Evolutionary conservation across 2,113 vertebrate genomes (phyloP).

Genomic region (Stegostoma tigrinum): DNA sequence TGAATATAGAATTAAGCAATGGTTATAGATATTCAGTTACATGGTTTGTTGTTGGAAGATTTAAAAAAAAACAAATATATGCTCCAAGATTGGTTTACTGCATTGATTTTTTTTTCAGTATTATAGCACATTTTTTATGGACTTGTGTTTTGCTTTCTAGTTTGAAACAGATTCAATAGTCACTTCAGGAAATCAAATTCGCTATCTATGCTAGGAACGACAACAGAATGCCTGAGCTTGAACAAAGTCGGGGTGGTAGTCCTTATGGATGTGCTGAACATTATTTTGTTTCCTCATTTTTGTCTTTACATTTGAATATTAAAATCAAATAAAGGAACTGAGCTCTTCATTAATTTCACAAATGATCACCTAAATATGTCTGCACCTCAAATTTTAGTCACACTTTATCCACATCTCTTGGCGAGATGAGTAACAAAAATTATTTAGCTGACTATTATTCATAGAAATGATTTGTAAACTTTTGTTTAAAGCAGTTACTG

Average conservation of each 20-base stretch:
- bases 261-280: not conserved
- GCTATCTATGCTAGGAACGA: not conserved
- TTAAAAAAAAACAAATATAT: not conserved
- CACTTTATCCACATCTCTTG: not conserved
- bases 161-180: not conserved
- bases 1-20: not conserved
- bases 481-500: not conserved
- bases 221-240: not conserved
- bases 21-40: not conserved
- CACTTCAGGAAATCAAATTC: not conserved
- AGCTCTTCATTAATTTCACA: not conserved
- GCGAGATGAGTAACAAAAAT: not conserved
- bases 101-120: conserved; percentile 1
- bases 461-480: not conserved
- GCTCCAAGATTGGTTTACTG: not conserved
- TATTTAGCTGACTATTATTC: not conserved
- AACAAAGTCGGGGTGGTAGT: not conserved
- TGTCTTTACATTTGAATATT: conserved; percentile 12
- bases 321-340: not conserved
- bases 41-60: not conserved
- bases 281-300: not conserved
- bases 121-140: not conserved
- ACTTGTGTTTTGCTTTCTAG: not conserved
- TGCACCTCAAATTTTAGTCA: not conserved
- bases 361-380: not conserved